Base-by-base conservation (phyloP, 2,888 invertebrate genomes). In the Slavum lentiscoides region DNA sequence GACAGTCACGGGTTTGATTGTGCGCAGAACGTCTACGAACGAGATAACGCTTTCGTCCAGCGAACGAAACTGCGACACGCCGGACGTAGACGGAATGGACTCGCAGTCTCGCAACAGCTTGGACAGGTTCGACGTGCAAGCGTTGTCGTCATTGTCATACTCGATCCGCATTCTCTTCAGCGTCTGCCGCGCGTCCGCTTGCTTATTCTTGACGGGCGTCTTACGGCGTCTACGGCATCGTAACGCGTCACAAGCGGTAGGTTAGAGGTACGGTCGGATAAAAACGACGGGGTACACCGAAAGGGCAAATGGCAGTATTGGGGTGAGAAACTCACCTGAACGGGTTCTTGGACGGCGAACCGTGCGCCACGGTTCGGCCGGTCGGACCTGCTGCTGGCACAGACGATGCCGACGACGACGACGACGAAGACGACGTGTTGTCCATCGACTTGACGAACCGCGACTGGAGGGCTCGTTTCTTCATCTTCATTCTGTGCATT, bases 381-480 rank as follows among this genome's bases (percentile, higher is more conserved):
- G 39, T 5, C 8, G 39, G n/a, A 23, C 8, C 59, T 1, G 21
- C 39, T 30, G 37, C n/a, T 2, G 70, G 0, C 11, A 70, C 62
- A 23, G 43, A 43, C 43, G 43, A 43, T 7, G 39, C n/a, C 9
- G 49, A 43, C 23, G 30, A 15, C 6, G 70, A 1, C 5, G 39
- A 67, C 62, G 39, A 7, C 49, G 49, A 11, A 1, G 49, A 13
- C 49, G 49, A 39, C 9, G 58, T 43, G 37, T 19, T 8, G n/a
- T 55, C 82, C 77, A 69, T 67, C 2, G 80, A 69, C 49, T 83
- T 82, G 19, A 74, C 88, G 83, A 92, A 89, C 82, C 92, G 89
- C 82, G 92, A 93, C 87, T 94, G 92, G 70, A 95, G 87, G 49
- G 93, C 92, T 86, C 90, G 91, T 86, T 94, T 93, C 85, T 91